Evolutionary conservation across 2,888 invertebrate genomes (phyloP), one percentile per base, ranked within the genome.

Genomic region (Deroplatys truncata): DNA sequence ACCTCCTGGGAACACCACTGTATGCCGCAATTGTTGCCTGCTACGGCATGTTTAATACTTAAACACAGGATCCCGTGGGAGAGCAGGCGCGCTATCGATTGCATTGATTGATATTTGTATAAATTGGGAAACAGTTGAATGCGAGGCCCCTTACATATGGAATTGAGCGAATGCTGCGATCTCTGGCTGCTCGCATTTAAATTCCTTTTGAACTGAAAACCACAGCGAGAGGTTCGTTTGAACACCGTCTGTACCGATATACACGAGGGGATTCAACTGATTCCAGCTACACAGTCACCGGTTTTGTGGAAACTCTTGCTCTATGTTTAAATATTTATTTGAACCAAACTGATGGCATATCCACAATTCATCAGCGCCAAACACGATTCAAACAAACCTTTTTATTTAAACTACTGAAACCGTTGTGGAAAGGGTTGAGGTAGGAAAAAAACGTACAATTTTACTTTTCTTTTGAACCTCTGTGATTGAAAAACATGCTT

Each of bases 151-250:
- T 72, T 72, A 72, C 56, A 72, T 72, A 25, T 72, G 56, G 56
- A 72, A 72, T 72, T 72, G 56, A 72, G 56, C 56, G 56, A 20
- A 25, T 72, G 56, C 25, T 72, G 25, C 56, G 56, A 72, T 72
- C 56, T 72, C 56, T 72, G 56, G 56, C 56, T 72, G 56, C 29
- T 87, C 83, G n/a, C 82, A 83, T 87, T 87, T 82, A 83, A 83
- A 83, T 87, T 87, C 35, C 83, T 87, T 87, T 83, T 87, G 82
- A 87, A 87, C 87, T 82, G 25, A 28, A 56, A 85, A 87, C 86
- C 86, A 72, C 86, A 72, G 86, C 28, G 56, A 72, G 56, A 86
- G 86, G 28, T 72, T 86, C 56, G 86, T 85, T 85, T 85, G 85
- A 85, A 85, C 85, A 85, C 85, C 84, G 49, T 85, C 31, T 35